Evolutionary conservation across 2,888 invertebrate species (phyloP), one percentile per base, ranked within the genome.

Genomic region (Drosophila longiperda): DNA sequence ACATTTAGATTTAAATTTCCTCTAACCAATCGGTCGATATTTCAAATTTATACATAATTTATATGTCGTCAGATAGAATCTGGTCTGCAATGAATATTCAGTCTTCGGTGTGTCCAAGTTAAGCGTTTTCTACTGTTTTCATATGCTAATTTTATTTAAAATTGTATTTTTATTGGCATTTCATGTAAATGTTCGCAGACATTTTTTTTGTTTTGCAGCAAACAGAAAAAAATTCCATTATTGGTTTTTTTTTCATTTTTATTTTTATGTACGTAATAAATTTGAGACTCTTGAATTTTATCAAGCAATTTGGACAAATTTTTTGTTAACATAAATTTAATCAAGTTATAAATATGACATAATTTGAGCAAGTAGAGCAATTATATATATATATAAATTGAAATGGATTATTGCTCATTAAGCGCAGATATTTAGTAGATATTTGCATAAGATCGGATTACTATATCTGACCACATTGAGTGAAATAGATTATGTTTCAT

Each of bases 111-210:
- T 40, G 40, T 0, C 45, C 23, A 23, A 15, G 8, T 15, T 15
- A 23, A 4, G 15, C 4, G 2, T 15, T 23, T 15, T 8, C 45
- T 4, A 23, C 45, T 45, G 45, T 62, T 64, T 60, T 55, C 34
- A 48, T 55, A 77, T 73, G 80, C 73, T 54, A 73, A 82, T 90
- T 76, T 75, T 65, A 76, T 70, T 66, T 72, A 82, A 66, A 74
- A 67, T 58, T 67, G 48, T 33, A 61, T 73, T 90, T 87, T 87
- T 80, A 90, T 89, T 63, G 50, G 40, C 65, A 60, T 83, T 89
- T 87, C 70, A 89, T 87, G 90, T 75, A 82, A 89, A 90, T 89
- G 63, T 65, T 3, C 52, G 52, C 33, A 68, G 48, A 49, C 52
- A 62, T 70, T 76, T 73, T 48, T 63, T 68, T 69, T 78, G 48